phyloP scores from a whole-genome alignment of 2,113 vertebrate species.

The Psittacara wagleri region DNA sequence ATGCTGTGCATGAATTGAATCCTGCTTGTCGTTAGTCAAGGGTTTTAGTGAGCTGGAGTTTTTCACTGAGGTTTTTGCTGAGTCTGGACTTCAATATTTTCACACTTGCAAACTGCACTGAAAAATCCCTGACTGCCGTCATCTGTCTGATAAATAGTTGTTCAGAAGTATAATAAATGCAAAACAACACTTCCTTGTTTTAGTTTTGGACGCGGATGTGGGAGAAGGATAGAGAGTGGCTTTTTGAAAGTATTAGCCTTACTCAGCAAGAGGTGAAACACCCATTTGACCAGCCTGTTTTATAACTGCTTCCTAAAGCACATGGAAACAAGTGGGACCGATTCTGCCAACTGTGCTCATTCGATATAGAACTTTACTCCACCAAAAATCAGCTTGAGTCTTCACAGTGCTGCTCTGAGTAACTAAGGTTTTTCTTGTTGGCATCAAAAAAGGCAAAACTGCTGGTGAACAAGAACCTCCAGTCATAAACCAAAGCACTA shows the following conservation, averaged over 20 bases:
- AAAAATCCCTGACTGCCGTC: background rate
- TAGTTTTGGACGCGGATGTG: background rate
- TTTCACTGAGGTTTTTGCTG: background rate
- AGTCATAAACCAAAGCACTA: background rate
- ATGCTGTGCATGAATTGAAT: background rate
- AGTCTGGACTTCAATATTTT: background rate
- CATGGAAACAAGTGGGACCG: background rate
- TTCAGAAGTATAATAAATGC: conserved; percentile 8
- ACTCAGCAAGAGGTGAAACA: background rate
- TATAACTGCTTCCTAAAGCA: background rate
- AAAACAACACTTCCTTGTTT: conserved; percentile 8
- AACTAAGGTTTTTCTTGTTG: background rate
- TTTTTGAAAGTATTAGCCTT: background rate
- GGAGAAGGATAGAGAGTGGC: background rate
- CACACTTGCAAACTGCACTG: background rate
- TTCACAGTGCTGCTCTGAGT: background rate
- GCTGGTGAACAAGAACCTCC: background rate
- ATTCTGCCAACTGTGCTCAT: background rate
- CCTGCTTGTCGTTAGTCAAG: conserved; percentile 27
- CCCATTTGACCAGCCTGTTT: background rate
- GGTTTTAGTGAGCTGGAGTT: background rate
- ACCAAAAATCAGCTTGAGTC: background rate
- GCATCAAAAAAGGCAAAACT: background rate
- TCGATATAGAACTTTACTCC: background rate
- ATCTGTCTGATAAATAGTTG: conserved; percentile 7